Base-by-base conservation (phyloP, 2,113 vertebrate genomes). In the Lepisosteus oculatus region DNA sequence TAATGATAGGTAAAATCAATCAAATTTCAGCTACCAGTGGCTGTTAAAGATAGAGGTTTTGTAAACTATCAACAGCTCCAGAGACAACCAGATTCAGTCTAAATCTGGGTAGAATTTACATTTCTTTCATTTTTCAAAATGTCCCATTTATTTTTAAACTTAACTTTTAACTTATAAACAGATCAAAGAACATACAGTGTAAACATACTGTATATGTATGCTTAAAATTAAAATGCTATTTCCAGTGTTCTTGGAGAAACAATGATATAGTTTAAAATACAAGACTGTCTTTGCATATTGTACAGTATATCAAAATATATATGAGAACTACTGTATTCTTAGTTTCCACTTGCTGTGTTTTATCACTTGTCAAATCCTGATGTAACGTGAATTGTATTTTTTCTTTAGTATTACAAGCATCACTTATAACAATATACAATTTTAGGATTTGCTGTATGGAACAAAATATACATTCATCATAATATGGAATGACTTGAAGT, bases 1-100 rank as follows among this genome's bases (percentile, higher is more conserved):
- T 59, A 72, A 59, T 61, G 17, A 67, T 61, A 72, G 71, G 43
- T 29, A 8, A 17, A 68, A 66, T 55, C 43, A 73, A 17, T 43
- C 7, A n/a, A 54, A 61, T 73, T 45, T 17, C 72, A 59, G 15
- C 41, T 42, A 65, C 29, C 41, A 17, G 29, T 66, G 3, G 7
- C 14, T 65, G 29, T 29, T 54, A 9, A 57, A 65, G 13, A 41
- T 12, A 56, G 13, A 43, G 8, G 61, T 15, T 42, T 14, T 51
- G 5, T 51, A 43, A 15, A 43, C 43, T 45, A 29, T 70, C 15
- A 70, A 42, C 6, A 54, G 61, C 8, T 72, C 42, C 3, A 61
- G 3, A 68, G 45, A 13, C 44, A 15, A 4, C 54, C 45, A 55
- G 17, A 55, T 17, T 15, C n/a, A 68, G 54, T 55, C 54, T 68